These are phyloP conservation scores for Lottia scabra DNA, from an alignment of 2,888 invertebrate genomes.

Conservation along the genomic window DNA sequence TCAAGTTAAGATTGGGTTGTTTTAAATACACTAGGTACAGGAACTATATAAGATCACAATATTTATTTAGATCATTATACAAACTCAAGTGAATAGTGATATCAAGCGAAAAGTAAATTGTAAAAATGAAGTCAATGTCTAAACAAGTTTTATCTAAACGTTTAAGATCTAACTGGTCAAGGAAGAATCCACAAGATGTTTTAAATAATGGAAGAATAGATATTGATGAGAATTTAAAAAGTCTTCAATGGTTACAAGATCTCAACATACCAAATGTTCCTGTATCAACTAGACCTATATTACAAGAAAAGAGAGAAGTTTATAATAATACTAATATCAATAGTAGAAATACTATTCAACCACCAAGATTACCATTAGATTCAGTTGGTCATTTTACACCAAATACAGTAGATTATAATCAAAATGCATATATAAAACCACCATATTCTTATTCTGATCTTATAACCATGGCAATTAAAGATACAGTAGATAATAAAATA, in stretches of 20 bases:
- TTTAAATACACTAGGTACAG: too few species aligned
- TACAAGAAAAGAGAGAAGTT: too few species aligned
- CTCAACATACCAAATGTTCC: background rate
- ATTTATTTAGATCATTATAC: too few species aligned
- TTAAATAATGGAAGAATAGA: background rate
- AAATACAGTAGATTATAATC: background rate
- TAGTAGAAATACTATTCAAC: too few species aligned
- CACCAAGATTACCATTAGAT: too few species aligned
- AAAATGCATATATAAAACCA: background rate
- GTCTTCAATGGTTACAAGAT: background rate
- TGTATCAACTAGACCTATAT: too few species aligned
- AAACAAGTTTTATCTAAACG: background rate
- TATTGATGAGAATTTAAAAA: slow-evolving; percentile 2
- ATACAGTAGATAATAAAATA: background rate
- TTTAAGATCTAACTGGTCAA: background rate
- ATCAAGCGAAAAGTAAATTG: too few species aligned
- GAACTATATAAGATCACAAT: too few species aligned
- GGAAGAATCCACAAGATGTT: background rate
- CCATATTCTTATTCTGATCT: background rate
- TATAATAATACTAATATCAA: too few species aligned
- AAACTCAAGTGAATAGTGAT: too few species aligned
- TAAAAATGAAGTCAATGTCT: background rate
- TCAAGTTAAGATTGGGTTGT: too few species aligned
- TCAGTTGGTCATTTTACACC: too few species aligned
- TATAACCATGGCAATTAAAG: background rate